A percentile compares a stretch with the other conserved stretches of the same genome.
These are phyloP conservation scores for Aphyosemion australe DNA, from an alignment of 2,113 vertebrate genomes.

Conservation along the genomic window DNA sequence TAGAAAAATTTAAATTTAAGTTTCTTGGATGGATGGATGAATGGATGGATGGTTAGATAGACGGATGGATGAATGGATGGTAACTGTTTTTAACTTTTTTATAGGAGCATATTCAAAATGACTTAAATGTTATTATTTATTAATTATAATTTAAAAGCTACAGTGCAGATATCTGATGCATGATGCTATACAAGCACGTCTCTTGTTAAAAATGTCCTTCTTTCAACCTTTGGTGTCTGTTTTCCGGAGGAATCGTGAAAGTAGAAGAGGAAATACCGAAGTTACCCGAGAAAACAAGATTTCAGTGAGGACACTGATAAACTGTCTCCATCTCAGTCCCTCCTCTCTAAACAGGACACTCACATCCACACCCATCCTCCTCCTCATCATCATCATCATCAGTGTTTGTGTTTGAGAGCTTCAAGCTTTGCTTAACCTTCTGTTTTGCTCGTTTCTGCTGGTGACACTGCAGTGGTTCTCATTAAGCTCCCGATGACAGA, in stretches of 20 bases:
- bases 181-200: too few species aligned
- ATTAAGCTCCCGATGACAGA: conserved; percentile 14
- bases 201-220: too few species aligned
- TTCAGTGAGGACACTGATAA: conserved; percentile 31
- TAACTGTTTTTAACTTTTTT: too few species aligned
- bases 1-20: too few species aligned
- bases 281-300: conserved; percentile 43
- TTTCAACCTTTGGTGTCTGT: neutral
- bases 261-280: conserved; percentile 59
- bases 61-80: too few species aligned
- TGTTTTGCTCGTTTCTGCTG: neutral
- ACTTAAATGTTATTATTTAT: too few species aligned
- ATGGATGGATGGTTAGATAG: too few species aligned
- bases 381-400: neutral
- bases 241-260: conserved; percentile 9
- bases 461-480: neutral
- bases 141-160: too few species aligned
- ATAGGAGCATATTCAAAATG: too few species aligned
- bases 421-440: conserved; percentile 11
- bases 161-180: too few species aligned
- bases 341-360: conserved; percentile 59
- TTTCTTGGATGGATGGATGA: too few species aligned
- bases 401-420: conserved; percentile 3
- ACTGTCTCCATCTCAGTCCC: conserved; percentile 1
- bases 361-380: conserved; percentile 46